Evolutionary conservation across 2,113 vertebrate genomes (phyloP).

Genomic region (Anolis carolinensis): DNA sequence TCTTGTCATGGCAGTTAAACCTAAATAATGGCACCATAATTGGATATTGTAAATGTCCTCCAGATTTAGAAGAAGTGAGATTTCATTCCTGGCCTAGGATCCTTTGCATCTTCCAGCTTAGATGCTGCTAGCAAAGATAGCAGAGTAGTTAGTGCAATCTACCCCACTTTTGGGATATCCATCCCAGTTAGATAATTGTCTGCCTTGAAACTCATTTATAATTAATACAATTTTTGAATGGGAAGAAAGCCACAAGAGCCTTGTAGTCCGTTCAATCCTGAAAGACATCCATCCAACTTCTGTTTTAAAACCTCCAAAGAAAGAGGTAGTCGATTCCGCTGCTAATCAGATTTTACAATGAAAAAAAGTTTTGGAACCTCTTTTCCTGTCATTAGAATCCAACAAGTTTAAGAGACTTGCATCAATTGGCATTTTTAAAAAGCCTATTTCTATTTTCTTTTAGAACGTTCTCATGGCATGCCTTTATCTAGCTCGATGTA

Average conservation of each 20-base stretch:
- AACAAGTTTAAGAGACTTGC: background rate
- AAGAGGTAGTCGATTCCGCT: too few species aligned
- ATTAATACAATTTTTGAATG: background rate
- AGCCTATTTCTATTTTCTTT: background rate
- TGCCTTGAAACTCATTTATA: background rate
- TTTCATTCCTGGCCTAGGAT: background rate
- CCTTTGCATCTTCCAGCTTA: background rate
- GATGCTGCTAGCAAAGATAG: too few species aligned
- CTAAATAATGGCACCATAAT: too few species aligned
- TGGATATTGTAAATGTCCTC: too few species aligned
- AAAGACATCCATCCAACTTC: too few species aligned
- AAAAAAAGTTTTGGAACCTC: too few species aligned
- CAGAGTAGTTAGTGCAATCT: background rate
- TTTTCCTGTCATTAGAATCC: too few species aligned
- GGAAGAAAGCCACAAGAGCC: too few species aligned
- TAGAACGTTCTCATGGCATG: background rate
- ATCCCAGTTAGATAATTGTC: background rate
- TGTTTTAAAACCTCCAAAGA: too few species aligned
- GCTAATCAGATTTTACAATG: too few species aligned
- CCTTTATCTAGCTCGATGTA: background rate
- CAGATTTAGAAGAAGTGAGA: background rate
- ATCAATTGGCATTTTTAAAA: conserved; percentile 24
- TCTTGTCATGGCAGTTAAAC: too few species aligned
- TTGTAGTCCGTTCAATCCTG: too few species aligned
- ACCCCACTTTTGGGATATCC: background rate